Evolutionary conservation across 2,797 vertebrate species (phyloP).

Genomic region (Nothura maculosa): DNA sequence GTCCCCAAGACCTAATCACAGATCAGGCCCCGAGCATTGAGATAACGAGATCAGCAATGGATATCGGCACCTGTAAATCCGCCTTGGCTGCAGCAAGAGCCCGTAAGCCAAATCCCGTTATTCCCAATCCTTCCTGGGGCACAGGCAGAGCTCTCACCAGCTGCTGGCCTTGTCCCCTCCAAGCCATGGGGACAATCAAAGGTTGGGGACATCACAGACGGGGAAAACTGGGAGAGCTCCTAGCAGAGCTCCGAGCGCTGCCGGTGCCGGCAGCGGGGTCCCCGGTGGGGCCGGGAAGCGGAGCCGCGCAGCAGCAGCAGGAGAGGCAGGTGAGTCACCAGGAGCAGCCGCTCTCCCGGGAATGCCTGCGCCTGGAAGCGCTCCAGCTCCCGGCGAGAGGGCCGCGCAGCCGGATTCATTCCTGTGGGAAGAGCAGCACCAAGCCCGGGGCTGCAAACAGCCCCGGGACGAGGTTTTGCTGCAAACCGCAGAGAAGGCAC

Average conservation of each 20-base stretch:
- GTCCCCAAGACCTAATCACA: neutral
- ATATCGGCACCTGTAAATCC: neutral
- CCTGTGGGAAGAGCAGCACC: neutral
- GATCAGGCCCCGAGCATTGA: neutral
- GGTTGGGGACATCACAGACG: too few species aligned
- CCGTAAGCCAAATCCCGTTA: neutral
- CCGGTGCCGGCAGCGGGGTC: too few species aligned
- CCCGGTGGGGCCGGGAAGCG: too few species aligned
- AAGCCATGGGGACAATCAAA: fast-evolving
- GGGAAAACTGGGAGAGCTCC: neutral
- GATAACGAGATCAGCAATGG: neutral
- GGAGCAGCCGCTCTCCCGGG: neutral
- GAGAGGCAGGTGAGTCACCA: neutral
- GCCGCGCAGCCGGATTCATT: neutral
- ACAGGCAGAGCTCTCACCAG: neutral
- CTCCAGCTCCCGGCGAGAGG: neutral
- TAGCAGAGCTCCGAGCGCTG: neutral
- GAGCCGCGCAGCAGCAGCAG: too few species aligned
- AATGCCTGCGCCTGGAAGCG: slow-evolving; percentile 5
- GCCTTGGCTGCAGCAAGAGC: neutral
- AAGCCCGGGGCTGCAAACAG: neutral
- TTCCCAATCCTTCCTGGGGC: neutral
- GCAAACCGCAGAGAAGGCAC: neutral
- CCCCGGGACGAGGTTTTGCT: neutral
- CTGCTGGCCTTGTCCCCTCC: neutral